Percentiles rank a stretch among this genome's conserved stretches.
Evolutionary conservation across 2,113 vertebrate genomes (phyloP).

Genomic region (Chaetops frenatus): DNA sequence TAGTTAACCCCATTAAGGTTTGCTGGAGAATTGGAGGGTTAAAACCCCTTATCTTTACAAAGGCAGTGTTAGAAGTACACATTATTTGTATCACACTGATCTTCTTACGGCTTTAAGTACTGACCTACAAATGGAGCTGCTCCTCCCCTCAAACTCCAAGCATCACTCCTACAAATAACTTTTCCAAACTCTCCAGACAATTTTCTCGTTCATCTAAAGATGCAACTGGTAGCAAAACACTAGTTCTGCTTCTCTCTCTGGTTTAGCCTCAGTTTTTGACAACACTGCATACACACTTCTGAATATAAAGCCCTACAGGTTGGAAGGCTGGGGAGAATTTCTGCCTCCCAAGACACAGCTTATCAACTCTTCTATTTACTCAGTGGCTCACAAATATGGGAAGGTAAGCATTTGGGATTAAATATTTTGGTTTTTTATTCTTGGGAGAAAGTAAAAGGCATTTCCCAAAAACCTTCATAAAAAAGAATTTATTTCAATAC

Average conservation of each 20-base stretch:
- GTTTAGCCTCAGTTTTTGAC: neutral
- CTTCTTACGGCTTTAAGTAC: neutral
- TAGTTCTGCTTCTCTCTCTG: neutral
- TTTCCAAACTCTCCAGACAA: neutral
- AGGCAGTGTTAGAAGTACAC: neutral
- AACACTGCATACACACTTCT: neutral
- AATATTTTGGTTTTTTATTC: neutral
- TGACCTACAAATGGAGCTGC: conserved; percentile 3
- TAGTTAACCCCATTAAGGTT: neutral
- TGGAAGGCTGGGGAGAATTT: neutral
- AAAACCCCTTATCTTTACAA: neutral
- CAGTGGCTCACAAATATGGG: neutral
- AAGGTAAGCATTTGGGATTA: neutral
- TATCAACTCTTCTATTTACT: neutral
- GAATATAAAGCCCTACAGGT: neutral
- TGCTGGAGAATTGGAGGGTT: neutral
- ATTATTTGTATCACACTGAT: neutral
- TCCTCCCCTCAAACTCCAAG: neutral
- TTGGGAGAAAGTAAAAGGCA: neutral
- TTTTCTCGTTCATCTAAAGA: neutral
- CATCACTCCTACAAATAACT: neutral
- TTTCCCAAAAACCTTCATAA: neutral
- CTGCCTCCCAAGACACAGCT: neutral
- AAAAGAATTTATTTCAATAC: neutral
- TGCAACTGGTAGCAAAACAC: neutral